These are phyloP conservation scores for Chiloscyllium plagiosum DNA, from an alignment of 2,113 vertebrate species.

Conservation along the genomic window DNA sequence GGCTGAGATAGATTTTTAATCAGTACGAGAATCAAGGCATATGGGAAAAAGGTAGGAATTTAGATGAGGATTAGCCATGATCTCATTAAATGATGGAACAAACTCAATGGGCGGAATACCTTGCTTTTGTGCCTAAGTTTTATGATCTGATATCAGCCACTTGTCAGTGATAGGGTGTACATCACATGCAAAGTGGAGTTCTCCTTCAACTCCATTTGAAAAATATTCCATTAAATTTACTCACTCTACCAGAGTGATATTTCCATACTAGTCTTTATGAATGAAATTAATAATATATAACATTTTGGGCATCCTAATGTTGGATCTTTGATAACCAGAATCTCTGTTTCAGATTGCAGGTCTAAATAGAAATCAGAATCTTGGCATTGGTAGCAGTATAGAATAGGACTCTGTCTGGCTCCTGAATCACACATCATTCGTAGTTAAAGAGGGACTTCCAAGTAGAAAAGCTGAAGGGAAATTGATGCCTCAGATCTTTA, in stretches of 20 bases:
- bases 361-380: not conserved
- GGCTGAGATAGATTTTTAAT: no score
- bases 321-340: not conserved
- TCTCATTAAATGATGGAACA: no score
- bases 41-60: no score
- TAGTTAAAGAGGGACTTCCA: not conserved
- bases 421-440: not conserved
- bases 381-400: not conserved
- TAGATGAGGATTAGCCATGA: no score
- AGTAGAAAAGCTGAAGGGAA: not conserved
- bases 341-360: not conserved
- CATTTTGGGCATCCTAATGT: not conserved
- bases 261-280: not conserved
- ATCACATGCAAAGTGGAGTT: not conserved
- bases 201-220: not conserved
- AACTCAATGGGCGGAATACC: no score
- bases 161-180: not conserved
- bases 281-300: not conserved
- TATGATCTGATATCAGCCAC: not conserved
- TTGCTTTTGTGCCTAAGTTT: no score
- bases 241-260: not conserved
- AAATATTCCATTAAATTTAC: not conserved
- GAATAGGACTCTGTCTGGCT: not conserved
- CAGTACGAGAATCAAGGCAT: no score
- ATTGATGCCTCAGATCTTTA: not conserved